Base-by-base conservation (phyloP, 1,140 invertebrate genomes). In the Batillaria attramentaria region DNA sequence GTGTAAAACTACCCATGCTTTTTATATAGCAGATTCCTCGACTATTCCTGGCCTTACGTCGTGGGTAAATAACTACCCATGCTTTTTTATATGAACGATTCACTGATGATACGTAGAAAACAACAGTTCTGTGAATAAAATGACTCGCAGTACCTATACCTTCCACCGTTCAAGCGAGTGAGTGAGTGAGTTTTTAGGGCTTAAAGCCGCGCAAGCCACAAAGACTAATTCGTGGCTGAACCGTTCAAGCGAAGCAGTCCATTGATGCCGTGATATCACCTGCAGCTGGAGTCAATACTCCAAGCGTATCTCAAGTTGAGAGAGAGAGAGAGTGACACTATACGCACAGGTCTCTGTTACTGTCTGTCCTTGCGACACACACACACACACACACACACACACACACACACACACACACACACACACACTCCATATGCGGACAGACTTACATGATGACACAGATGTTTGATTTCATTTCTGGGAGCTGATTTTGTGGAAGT, bases 391-490 rank as follows among this genome's bases (percentile, higher is more conserved):
- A 62, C 57, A 28, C 57, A 62, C 57, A 62, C n/a, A 62, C 57
- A 62, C 57, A 62, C 57, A 28, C 57, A 62, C 57, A 62, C 57
- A 28, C 57, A 62, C 57, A 62, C 57, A 62, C 57, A 1, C 57
- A 3, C 57, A 62, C 57, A 3, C 57, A 62, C 57, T n/a, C n/a
- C n/a, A n/a, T n/a, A 62, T 62, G 57, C 57, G 31, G 20, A 62
- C 57, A 62, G 20, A 62, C 57, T n/a, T 6, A 62, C 57, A 62
- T 28, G 31, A 18, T n/a, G 20, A 62, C 57, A 62, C 57, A 62
- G 8, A 62, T n/a, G n/a, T n/a, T n/a, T n/a, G n/a, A n/a, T n/a
- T n/a, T n/a, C n/a, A n/a, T n/a, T n/a, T n/a, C n/a, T n/a, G n/a
- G n/a, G n/a, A n/a, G n/a, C n/a, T n/a, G n/a, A n/a, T n/a, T n/a